Base-by-base conservation (phyloP, 2,797 vertebrate species). In the Chiroxiphia lanceolata region DNA sequence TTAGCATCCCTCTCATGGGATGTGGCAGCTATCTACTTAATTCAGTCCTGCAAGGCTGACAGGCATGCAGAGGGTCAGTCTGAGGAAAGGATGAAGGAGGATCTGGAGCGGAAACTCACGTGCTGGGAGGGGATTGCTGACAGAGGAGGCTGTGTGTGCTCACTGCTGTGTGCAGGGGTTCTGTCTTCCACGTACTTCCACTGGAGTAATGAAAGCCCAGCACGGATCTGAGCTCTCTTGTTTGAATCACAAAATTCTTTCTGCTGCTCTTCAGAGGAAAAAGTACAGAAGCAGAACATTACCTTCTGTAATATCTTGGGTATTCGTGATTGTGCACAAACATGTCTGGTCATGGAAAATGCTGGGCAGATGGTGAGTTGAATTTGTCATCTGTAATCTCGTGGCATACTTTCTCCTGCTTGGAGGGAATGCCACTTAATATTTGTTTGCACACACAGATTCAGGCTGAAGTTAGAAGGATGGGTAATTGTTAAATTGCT, bases 391-490 rank as follows among this genome's bases (percentile, higher is more conserved):
- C 29, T 13, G 0, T 71, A 83, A 77, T 87, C n/a, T 91, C 0
- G 0, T 64, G 56, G 68, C 38, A 17, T 83, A 21, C 56, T 92
- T 93, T 83, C 80, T 91, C 34, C 42, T 91, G 45, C 74, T 87
- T 84, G 64, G 76, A 57, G 74, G 38, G 83, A 95, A 71, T 69
- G 82, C 38, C 67, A 42, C 57, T 83, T 65, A 31, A 7, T 76
- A 64, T 64, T 89, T 85, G 48, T 83, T 94, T 93, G 78, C 88
- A 51, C 27, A 54, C 51, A 70, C 3, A 89, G 59, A 40, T n/a
- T 89, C 42, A 31, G 74, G 83, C 56, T 75, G 81, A 91, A 90
- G 59, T 36, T 76, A 51, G 67, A 91, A 91, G 81, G 83, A 74
- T 38, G 75, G 48, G 34, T 83, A 82, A 85, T 77, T 79, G 77